Conservation (phyloP, 1,140 invertebrate genomes). For the Danaus melanippus region DNA sequence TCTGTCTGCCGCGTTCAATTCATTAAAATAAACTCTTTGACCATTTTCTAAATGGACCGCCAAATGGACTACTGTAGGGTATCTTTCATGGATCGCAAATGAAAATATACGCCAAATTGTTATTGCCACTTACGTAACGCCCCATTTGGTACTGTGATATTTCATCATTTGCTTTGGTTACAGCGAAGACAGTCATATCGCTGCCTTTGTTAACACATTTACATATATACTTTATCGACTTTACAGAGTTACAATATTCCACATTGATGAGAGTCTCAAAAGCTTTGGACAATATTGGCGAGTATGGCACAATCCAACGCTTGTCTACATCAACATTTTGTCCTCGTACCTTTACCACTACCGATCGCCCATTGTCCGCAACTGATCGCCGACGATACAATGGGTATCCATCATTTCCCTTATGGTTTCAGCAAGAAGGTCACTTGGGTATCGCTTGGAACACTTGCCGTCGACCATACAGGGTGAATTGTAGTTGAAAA, state of each 20-base stretch:
- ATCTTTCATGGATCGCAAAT: constrained; percentile 57
- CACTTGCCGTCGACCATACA: constrained; percentile 26
- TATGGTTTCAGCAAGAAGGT: constrained; percentile 16
- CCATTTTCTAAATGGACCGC: constrained; percentile 32
- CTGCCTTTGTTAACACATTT: constrained; percentile 65
- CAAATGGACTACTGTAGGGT: constrained; percentile 55
- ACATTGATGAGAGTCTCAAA: constrained; percentile 70
- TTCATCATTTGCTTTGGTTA: constrained; percentile 33
- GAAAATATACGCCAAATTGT: constrained; percentile 63
- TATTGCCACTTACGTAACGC: constrained; percentile 36
- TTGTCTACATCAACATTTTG: constrained; percentile 52
- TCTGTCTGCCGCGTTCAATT: constrained; percentile 28
- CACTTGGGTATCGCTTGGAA: constrained; percentile 21
- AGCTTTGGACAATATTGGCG: too few species aligned
- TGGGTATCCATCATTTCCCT: constrained; percentile 29
- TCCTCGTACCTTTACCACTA: constrained; percentile 23
- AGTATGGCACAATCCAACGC: constrained; percentile 32
- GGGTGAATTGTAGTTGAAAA: constrained; percentile 30
- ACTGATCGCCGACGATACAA: constrained; percentile 26
- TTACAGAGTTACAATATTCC: constrained; percentile 67
- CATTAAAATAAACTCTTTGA: constrained; percentile 45
- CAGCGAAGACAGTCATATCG: constrained; percentile 47
- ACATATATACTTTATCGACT: constrained; percentile 63
- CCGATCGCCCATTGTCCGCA: constrained; percentile 42
- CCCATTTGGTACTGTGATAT: constrained; percentile 20